A percentile compares a stretch with the other conserved stretches of the same genome.
Conservation (phyloP, 2,797 vertebrate species). For the Nyctalus aviator region DNA sequence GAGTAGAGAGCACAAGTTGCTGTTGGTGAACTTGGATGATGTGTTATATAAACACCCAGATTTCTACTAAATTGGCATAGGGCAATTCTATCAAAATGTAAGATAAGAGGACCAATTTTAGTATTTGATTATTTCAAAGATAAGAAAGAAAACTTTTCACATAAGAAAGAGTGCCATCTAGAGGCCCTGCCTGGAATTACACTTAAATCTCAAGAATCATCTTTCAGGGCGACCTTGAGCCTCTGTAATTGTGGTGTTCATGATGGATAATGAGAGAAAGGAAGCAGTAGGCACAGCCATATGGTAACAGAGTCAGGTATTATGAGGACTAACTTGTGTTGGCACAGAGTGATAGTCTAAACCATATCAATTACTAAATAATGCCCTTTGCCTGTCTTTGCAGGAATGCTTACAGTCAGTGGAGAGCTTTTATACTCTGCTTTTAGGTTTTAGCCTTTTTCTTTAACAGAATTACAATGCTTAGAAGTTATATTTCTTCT, state of each 20-base stretch:
- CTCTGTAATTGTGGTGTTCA: neutral
- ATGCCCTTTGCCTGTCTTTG: slow-evolving; percentile 26
- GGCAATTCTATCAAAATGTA: neutral
- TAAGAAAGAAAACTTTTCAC: neutral
- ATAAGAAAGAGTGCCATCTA: slow-evolving; percentile 81
- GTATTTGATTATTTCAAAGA: slow-evolving; percentile 37
- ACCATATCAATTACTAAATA: slow-evolving; percentile 42
- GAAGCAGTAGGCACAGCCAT: neutral
- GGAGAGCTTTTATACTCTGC: neutral
- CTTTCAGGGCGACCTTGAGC: slow-evolving; percentile 59
- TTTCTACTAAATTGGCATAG: neutral
- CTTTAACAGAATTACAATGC: slow-evolving; percentile 5
- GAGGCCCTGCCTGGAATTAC: slow-evolving; percentile 58
- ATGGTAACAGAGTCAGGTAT: neutral
- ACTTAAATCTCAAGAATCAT: neutral
- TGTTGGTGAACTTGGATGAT: slow-evolving; percentile 6
- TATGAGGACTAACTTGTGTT: slow-evolving; percentile 19
- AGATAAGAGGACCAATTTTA: slow-evolving; percentile 31
- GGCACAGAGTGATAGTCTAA: neutral
- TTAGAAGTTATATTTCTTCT: neutral
- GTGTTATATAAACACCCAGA: neutral
- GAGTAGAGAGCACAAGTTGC: neutral
- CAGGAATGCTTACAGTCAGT: neutral
- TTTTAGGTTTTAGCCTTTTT: neutral
- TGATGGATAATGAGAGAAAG: neutral